Base-by-base conservation (phyloP, 2,797 vertebrate genomes). In the Gadopsis marmoratus region DNA sequence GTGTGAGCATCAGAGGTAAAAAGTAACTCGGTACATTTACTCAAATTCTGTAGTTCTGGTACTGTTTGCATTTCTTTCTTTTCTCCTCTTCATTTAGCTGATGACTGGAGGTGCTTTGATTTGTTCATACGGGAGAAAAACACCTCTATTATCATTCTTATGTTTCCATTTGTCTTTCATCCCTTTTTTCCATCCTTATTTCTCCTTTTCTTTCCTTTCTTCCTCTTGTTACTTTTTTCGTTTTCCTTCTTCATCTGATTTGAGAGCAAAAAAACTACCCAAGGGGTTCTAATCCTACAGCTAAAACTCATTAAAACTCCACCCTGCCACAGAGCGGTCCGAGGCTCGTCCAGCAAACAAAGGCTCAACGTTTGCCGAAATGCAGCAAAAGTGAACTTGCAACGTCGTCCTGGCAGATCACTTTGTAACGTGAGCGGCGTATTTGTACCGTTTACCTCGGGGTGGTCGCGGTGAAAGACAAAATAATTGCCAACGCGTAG, bases 1-100 rank as follows among this genome's bases (percentile, higher is more conserved):
- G 59, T 63, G 61, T n/a, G 55, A 29, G 66, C 45, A 54, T 64
- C 35, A 47, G 29, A 51, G 41, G 41, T 66, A 26, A 31, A 76
- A 54, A 64, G 37, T 59, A 76, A 56, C 63, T 69, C 3, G 2
- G 29, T 69, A 29, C 29, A 3, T 71, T 60, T 64, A 68, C 41
- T 48, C 12, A 7, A 12, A 13, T 33, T 67, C 23, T 43, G 55
- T 11, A 21, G 19, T 12, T 75, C 45, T 12, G 19, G 16, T 37
- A 45, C 16, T 59, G 35, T 35, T 6, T 21, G 7, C 3, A 23
- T 62, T 26, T 21, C n/a, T 39, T 12, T 26, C 35, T 47, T n/a
- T 31, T 48, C 47, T 51, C 7, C 43, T 13, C 0, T 21, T 17
- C 21, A 23, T 47, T 47, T 59, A 48, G 48, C 21, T 43, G 26